These are phyloP conservation scores for Mormyrops boulengeri DNA, from an alignment of 2,797 vertebrate species.

Conservation along the genomic window DNA sequence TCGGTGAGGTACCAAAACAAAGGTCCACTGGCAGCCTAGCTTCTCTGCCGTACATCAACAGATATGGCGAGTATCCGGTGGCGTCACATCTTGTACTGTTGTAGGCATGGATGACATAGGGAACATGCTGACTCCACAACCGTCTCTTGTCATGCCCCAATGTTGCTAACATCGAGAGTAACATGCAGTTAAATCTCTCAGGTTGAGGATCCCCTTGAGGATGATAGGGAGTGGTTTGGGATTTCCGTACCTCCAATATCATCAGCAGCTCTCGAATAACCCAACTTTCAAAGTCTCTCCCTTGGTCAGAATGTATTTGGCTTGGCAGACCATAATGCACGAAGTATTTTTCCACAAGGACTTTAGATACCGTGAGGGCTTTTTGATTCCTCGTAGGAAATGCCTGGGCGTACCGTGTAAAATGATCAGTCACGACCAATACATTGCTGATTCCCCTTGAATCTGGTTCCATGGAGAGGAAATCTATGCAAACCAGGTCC, in stretches of 20 bases:
- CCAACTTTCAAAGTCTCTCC: slow-evolving; percentile 13
- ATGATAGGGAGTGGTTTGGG: slow-evolving; percentile 14
- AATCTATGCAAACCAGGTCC: neutral
- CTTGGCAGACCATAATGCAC: slow-evolving; percentile 21
- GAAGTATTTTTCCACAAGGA: slow-evolving; percentile 17
- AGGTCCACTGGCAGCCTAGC: slow-evolving; percentile 21
- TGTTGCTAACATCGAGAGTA: too few species aligned
- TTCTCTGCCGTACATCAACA: slow-evolving; percentile 24
- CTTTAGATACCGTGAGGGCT: neutral
- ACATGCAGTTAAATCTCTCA: neutral
- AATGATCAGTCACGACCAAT: neutral
- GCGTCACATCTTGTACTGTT: slow-evolving; percentile 20
- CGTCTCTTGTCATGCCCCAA: neutral
- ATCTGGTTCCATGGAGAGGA: neutral
- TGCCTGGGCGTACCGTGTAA: neutral
- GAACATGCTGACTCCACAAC: neutral
- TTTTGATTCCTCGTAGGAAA: neutral
- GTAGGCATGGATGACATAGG: slow-evolving; percentile 9
- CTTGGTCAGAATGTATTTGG: slow-evolving; percentile 22
- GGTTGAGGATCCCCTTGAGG: slow-evolving; percentile 26
- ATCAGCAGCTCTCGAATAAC: neutral
- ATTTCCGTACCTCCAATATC: slow-evolving; percentile 10
- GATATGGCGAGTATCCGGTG: slow-evolving; percentile 19
- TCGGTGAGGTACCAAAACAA: slow-evolving; percentile 1
- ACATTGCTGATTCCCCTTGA: neutral